Evolutionary conservation across 2,797 vertebrate genomes (phyloP).

Genomic region (Saxicola maurus): DNA sequence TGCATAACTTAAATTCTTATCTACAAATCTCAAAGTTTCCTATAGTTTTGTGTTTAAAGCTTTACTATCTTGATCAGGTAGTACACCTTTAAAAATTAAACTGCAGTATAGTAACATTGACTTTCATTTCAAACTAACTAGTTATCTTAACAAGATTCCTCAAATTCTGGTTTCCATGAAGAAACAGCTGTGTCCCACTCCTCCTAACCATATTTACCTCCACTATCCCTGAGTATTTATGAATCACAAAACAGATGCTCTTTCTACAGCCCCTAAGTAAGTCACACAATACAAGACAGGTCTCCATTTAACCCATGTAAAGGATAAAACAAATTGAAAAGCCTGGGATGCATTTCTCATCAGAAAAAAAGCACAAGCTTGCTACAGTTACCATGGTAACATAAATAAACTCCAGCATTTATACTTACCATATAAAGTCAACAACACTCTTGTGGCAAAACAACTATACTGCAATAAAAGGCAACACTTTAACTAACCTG

Average conservation of each 20-base stretch:
- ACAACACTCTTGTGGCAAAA: not conserved
- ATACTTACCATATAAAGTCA: not conserved
- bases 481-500: conserved; percentile 74
- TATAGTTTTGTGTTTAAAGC: not conserved
- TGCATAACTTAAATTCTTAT: not conserved
- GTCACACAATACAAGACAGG: not conserved
- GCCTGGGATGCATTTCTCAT: not conserved
- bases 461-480: not conserved
- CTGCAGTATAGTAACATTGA: too few relatives aligned
- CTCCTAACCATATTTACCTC: not conserved
- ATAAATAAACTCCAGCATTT: not conserved
- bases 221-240: not conserved
- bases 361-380: not conserved
- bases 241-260: not conserved
- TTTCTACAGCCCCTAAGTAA: not conserved
- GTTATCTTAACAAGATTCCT: not conserved
- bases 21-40: not conserved
- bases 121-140: not conserved
- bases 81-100: not conserved
- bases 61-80: not conserved
- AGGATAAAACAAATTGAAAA: not conserved
- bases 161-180: not conserved
- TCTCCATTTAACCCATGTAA: not conserved
- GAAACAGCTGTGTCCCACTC: not conserved
- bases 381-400: conserved; percentile 28